A percentile compares a stretch with the other conserved stretches of the same genome.
Conservation (phyloP, 2,797 vertebrate genomes). For the Podarcis lilfordi region DNA sequence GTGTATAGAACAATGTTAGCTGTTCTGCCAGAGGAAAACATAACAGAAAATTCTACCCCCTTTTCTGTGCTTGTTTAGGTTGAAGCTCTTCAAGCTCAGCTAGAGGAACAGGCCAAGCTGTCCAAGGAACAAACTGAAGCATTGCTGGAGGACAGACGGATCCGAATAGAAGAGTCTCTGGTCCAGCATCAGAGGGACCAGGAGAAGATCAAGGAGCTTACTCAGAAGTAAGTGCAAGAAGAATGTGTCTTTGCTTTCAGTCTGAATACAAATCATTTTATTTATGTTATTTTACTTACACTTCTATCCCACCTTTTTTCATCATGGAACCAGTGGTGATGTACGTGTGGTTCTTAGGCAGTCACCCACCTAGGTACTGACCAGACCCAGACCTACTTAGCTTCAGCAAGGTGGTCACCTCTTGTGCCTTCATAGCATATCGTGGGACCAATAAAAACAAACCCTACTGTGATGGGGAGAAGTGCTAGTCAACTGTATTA, state of each 20-base stretch:
- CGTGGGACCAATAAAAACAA: neutral
- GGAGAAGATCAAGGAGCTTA: constrained; percentile 83
- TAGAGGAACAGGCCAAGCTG: constrained; percentile 91
- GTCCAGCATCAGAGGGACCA: constrained; percentile 87
- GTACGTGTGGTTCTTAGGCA: too few species aligned
- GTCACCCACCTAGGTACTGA: too few species aligned
- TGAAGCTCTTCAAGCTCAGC: constrained; percentile 93
- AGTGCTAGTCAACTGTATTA: neutral
- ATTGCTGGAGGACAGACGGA: constrained; percentile 88
- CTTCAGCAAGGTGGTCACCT: too few species aligned
- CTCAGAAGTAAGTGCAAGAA: constrained; percentile 83
- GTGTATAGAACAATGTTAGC: neutral
- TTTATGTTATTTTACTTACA: too few species aligned
- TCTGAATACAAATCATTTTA: neutral
- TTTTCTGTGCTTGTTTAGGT: constrained; percentile 78
- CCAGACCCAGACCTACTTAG: too few species aligned
- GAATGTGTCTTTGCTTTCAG: neutral
- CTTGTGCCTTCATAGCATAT: too few species aligned
- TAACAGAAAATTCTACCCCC: neutral
- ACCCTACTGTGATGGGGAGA: neutral
- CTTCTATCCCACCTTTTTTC: too few species aligned
- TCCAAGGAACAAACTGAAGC: constrained; percentile 90
- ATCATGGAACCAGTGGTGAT: too few species aligned
- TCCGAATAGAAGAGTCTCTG: constrained; percentile 87
- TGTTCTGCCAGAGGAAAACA: neutral